Evolutionary conservation across 2,888 invertebrate species (phyloP), one percentile per base, ranked within the genome.

Genomic region (Periphyllus acericola): DNA sequence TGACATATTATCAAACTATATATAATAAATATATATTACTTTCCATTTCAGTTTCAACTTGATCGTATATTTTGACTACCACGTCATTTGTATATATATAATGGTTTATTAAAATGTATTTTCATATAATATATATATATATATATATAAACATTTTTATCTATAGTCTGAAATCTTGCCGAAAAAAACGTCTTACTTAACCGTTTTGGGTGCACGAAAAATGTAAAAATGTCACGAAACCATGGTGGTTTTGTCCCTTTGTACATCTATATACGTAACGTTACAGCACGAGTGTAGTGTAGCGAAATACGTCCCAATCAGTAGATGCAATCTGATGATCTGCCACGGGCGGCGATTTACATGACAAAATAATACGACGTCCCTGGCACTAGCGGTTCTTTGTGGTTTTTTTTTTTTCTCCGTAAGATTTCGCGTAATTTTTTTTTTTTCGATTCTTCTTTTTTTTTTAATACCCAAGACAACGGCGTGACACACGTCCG

Each of bases 321-420:
- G 86, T 19, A 34, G 84, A 86, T 72, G 21, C 79, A 52, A 86
- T 79, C 86, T 79, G 86, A 86, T 79, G 32, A 79, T 78, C 79
- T 36, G 79, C 71, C 79, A 79, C 79, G 72, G 71, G 79, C 79
- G 78, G 52, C 72, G 79, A 86, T 86, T 79, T 79, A 86, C 79
- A 86, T 86, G 78, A 86, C 86, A 86, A 79, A 86, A 86, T 86
- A 86, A 86, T 86, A 36, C 79, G 86, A 79, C 79, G 17, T 76
- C 74, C 36, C 19, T 36, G 74, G 46, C 72, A 29, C 32, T 21
- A 34, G 60, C 32, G 66, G 29, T 75, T 76, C 74, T 76, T 84
- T 76, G 84, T 84, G 84, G 36, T 36, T n/a, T 52, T 83, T 25
- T 84, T 55, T 76, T 40, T 74, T 36, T 72, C 17, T 52, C 76